phyloP scores from a whole-genome alignment of 2,797 vertebrate species.

The Gallinago solitaria region DNA sequence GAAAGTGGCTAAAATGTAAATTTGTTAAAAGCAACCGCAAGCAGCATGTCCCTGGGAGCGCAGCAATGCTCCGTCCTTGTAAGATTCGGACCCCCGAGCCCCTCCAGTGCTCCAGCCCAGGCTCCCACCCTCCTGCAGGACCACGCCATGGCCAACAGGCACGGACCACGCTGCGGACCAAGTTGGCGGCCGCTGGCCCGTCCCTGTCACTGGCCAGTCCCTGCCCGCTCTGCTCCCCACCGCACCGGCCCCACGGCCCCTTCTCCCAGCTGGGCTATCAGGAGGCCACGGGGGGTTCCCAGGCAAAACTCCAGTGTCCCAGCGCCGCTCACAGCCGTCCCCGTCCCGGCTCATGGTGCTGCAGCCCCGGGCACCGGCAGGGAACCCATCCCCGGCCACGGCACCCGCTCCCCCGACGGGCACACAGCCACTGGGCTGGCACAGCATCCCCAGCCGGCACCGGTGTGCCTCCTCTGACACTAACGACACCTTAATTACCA shows the following conservation, averaged over 20 bases:
- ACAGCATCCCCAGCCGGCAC: too few species aligned
- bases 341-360: neutral
- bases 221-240: neutral
- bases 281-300: neutral
- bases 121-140: too few species aligned
- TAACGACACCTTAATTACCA: neutral
- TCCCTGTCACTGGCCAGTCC: neutral
- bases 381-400: rapidly evolving
- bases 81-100: neutral
- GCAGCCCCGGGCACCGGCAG: neutral
- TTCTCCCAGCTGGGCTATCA: rapidly evolving
- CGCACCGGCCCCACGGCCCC: rapidly evolving
- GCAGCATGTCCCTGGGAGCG: rapidly evolving
- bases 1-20: rapidly evolving
- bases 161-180: rapidly evolving
- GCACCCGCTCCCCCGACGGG: neutral
- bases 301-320: neutral
- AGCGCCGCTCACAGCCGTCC: neutral
- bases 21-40: neutral
- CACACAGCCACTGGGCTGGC: neutral
- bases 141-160: rapidly evolving
- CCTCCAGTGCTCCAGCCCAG: neutral
- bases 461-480: neutral
- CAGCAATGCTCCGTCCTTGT: neutral
- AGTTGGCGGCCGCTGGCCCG: too few species aligned